Evolutionary conservation across 2,888 invertebrate species (phyloP).

Genomic region (Micoletzkya japonica): DNA sequence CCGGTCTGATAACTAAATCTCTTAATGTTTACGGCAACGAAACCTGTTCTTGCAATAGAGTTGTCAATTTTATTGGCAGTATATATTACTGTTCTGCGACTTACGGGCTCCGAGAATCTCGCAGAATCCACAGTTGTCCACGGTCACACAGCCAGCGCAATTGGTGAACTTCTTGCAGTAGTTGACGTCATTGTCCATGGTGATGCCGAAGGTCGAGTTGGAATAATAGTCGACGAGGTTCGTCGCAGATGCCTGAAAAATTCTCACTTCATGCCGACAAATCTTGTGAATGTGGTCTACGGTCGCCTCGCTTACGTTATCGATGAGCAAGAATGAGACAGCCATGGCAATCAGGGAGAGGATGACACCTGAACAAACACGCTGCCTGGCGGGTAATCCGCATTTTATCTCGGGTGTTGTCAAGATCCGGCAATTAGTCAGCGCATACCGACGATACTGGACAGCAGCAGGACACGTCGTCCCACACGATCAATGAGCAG

Average conservation of each 20-base stretch:
- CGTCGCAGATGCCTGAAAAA: constrained; percentile 6
- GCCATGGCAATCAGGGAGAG: constrained; percentile 48
- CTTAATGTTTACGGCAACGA: no score
- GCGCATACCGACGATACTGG: constrained; percentile 37
- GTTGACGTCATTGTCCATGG: background rate
- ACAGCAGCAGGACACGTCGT: constrained; percentile 61
- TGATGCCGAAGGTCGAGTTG: constrained; percentile 17
- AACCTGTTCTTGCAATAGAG: no score
- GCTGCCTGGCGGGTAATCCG: background rate
- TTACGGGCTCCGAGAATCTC: no score
- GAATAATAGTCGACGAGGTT: background rate
- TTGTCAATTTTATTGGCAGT: no score
- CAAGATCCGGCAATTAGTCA: background rate
- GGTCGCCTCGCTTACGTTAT: constrained; percentile 32
- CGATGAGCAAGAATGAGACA: constrained; percentile 48
- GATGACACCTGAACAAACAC: constrained; percentile 35
- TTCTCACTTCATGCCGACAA: background rate
- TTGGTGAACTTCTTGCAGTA: constrained; percentile 38
- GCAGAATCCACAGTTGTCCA: constrained; percentile 66
- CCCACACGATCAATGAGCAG: constrained; percentile 68
- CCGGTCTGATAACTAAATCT: no score
- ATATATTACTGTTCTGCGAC: no score
- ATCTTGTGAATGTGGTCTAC: background rate
- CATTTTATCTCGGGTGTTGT: background rate
- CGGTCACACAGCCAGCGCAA: constrained; percentile 67